phyloP scores from a whole-genome alignment of 2,113 vertebrate species.

The Neofelis nebulosa region DNA sequence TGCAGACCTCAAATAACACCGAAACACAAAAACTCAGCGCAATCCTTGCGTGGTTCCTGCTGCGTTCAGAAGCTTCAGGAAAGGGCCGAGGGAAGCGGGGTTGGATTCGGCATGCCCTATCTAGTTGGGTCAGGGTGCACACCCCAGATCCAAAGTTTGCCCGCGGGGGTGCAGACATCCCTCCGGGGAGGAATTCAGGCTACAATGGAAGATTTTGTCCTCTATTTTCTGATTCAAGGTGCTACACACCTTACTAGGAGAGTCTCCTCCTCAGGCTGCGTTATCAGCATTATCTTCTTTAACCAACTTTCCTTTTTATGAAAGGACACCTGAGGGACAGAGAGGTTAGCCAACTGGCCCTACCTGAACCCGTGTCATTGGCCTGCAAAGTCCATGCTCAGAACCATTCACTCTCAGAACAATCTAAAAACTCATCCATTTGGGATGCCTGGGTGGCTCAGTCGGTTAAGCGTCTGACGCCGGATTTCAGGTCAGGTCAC shows the following conservation, averaged over 20 bases:
- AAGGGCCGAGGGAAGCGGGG: background rate
- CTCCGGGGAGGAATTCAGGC: background rate
- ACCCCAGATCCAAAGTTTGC: background rate
- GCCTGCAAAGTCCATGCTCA: background rate
- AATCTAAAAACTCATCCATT: background rate
- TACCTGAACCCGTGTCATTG: background rate
- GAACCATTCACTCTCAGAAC: background rate
- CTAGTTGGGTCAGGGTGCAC: background rate
- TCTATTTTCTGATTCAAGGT: background rate
- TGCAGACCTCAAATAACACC: background rate
- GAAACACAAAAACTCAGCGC: background rate
- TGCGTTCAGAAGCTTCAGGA: background rate
- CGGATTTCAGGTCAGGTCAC: too few species aligned
- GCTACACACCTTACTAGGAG: background rate
- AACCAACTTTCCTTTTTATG: background rate
- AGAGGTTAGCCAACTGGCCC: background rate
- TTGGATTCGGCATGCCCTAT: background rate
- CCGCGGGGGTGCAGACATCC: fast-evolving
- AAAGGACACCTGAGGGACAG: background rate
- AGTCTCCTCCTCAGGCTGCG: background rate
- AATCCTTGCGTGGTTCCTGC: background rate
- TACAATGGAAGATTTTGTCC: background rate
- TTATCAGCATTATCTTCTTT: background rate
- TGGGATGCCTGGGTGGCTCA: background rate
- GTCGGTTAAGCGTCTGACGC: too few species aligned